Evolutionary conservation across 2,113 vertebrate species (phyloP).

Genomic region (Heteronetta atricapilla): DNA sequence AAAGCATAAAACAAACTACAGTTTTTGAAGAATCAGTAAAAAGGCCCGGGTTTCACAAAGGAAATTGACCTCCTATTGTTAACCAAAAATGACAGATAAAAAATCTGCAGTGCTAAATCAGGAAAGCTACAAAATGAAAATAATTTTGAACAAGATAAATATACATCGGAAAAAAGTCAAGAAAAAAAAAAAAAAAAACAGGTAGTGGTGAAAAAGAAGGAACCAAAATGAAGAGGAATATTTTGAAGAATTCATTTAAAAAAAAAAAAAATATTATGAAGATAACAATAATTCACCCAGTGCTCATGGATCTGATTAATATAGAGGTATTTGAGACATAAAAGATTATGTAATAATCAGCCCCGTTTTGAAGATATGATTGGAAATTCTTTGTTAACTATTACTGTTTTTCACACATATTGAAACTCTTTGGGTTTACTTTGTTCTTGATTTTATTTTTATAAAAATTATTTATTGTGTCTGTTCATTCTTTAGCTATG

Average conservation of each 20-base stretch:
- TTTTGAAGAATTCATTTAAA: not conserved
- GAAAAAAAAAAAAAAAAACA: not conserved
- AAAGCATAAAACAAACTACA: not conserved
- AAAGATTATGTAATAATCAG: not conserved
- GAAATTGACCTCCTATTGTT: not conserved
- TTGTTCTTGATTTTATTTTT: not conserved
- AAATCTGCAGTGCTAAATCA: not conserved
- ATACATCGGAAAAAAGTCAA: too few relatives aligned
- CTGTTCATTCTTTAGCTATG: not conserved
- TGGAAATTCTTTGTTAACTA: not conserved
- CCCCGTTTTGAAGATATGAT: not conserved
- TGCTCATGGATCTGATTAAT: not conserved
- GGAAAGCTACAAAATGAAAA: not conserved
- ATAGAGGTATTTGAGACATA: not conserved
- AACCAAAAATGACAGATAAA: not conserved
- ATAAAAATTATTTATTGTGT: not conserved
- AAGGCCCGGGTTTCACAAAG: not conserved
- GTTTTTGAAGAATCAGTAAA: not conserved
- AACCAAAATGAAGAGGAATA: not conserved
- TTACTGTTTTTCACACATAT: not conserved
- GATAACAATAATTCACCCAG: not conserved
- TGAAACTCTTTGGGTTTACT: not conserved
- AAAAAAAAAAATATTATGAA: not conserved
- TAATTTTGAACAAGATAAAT: not conserved
- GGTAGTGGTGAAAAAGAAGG: not conserved